Evolutionary conservation across 2,113 vertebrate species (phyloP).

Genomic region (Tylochromis polylepis): DNA sequence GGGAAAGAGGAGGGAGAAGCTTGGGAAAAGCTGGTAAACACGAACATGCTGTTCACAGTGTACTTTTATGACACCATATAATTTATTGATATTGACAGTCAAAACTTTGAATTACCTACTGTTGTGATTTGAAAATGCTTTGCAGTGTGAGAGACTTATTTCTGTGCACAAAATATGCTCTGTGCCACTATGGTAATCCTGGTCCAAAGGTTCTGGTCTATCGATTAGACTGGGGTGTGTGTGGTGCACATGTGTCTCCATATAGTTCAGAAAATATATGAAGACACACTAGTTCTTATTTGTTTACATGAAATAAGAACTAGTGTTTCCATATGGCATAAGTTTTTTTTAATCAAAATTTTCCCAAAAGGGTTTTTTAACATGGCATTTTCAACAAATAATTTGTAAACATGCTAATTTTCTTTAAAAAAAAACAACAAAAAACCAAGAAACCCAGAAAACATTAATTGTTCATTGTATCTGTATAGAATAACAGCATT

Average conservation of each 20-base stretch:
- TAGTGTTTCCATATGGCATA: rapidly evolving
- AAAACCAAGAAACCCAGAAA: too few relatives aligned
- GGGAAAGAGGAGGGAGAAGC: neutral
- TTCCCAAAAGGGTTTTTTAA: neutral
- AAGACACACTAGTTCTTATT: neutral
- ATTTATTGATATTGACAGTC: slow-evolving; percentile 14
- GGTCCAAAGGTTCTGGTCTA: rapidly evolving
- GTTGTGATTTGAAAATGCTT: neutral
- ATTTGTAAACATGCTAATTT: neutral
- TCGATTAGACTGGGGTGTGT: neutral
- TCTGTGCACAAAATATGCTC: neutral
- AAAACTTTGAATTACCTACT: neutral
- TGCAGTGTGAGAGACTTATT: neutral
- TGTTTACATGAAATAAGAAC: neutral
- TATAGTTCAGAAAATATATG: neutral
- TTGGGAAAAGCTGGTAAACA: neutral
- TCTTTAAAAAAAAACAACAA: neutral
- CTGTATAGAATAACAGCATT: neutral
- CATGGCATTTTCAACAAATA: neutral
- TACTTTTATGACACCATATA: neutral
- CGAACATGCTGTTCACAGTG: neutral
- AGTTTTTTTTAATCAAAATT: neutral
- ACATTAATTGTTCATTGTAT: neutral
- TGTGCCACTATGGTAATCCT: neutral
- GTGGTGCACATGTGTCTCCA: neutral